Conservation (phyloP, 2,888 invertebrate species). For the Cybosia mesomella region DNA sequence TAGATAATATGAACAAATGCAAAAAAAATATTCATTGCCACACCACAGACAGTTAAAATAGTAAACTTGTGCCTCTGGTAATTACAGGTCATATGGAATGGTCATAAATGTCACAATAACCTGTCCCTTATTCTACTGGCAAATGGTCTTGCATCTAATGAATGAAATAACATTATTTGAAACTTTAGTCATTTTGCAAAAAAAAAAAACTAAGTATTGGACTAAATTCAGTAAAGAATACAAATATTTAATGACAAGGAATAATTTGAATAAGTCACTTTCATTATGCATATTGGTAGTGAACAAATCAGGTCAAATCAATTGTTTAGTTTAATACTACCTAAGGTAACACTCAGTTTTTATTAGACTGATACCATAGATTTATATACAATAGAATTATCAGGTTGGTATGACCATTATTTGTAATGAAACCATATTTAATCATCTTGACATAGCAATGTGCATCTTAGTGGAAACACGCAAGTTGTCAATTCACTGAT, state of each 20-base stretch:
- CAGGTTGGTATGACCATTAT: background rate
- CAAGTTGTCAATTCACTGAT: background rate
- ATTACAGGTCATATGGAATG: background rate
- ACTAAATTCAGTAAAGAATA: conserved; percentile 4
- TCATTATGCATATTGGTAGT: background rate
- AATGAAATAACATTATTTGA: background rate
- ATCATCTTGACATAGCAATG: background rate
- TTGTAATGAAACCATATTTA: background rate
- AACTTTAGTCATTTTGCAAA: conserved; percentile 30
- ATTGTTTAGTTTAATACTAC: background rate
- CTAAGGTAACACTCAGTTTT: background rate
- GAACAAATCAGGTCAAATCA: background rate
- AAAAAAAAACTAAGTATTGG: background rate
- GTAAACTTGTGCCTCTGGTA: background rate
- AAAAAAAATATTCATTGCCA: background rate
- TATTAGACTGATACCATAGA: background rate
- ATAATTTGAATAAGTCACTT: background rate
- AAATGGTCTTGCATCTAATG: background rate
- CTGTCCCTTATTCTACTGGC: background rate
- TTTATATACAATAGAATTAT: background rate
- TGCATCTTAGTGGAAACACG: background rate
- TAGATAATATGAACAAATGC: background rate
- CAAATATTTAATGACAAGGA: background rate
- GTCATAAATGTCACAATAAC: no score
- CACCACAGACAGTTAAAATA: background rate